phyloP scores from a whole-genome alignment of 2,797 vertebrate genomes.

The Anas acuta region DNA sequence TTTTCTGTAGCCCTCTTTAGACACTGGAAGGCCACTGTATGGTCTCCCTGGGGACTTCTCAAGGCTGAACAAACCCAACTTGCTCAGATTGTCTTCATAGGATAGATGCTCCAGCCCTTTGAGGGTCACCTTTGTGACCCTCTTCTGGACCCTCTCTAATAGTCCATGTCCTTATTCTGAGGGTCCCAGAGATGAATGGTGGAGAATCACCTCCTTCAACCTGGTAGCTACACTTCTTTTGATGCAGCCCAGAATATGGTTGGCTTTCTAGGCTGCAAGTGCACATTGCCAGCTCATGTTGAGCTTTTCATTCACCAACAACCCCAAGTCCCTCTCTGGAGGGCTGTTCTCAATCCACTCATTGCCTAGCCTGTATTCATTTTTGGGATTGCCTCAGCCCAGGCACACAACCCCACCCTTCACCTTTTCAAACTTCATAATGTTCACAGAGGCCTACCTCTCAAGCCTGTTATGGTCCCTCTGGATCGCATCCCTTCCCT shows the following conservation, averaged over 20 bases:
- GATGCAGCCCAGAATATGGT: not conserved
- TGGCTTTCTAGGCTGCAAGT: not conserved
- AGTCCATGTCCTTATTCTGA: not conserved
- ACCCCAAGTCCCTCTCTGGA: not conserved
- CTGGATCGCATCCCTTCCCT: not conserved
- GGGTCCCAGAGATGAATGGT: not conserved
- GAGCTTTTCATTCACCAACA: not conserved
- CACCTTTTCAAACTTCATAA: not conserved
- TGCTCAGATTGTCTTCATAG: not conserved
- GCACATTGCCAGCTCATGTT: not conserved
- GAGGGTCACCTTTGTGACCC: not conserved
- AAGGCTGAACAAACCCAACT: not conserved
- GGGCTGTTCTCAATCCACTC: not conserved
- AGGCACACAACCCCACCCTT: not conserved
- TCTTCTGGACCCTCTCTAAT: not conserved
- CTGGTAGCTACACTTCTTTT: not conserved
- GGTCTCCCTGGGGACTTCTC: not conserved
- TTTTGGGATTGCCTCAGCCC: not conserved
- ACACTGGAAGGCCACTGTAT: not conserved
- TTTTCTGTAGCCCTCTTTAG: not conserved
- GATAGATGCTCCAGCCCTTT: not conserved
- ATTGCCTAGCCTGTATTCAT: too few relatives aligned
- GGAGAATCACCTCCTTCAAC: not conserved
- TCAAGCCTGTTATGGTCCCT: not conserved
- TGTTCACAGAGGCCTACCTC: not conserved